Conservation (phyloP, 2,888 invertebrate species). For the Sinelater perroti region DNA sequence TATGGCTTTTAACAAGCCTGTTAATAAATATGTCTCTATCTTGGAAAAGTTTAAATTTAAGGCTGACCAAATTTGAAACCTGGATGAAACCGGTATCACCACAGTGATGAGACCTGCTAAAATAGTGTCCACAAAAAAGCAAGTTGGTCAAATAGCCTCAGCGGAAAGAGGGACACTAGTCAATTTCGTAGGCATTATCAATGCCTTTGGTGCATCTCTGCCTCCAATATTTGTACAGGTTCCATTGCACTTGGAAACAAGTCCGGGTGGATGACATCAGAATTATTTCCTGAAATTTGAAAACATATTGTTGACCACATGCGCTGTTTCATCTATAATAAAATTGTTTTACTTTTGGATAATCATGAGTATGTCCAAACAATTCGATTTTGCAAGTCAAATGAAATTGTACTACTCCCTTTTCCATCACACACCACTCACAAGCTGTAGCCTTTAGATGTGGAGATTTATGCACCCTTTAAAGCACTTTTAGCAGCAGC, state of each 20-base stretch:
- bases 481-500: no score
- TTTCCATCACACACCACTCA: no score
- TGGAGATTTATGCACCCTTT: no score
- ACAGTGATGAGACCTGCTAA: slow-evolving; percentile 40
- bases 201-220: slow-evolving; percentile 48
- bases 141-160: slow-evolving; percentile 53
- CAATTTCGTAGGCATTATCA: slow-evolving; percentile 51
- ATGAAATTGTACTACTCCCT: no score
- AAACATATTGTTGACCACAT: slow-evolving; percentile 50
- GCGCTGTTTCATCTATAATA: no score
- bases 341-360: no score
- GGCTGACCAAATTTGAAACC: slow-evolving; percentile 15
- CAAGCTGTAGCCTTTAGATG: no score
- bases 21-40: no score
- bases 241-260: slow-evolving; percentile 45
- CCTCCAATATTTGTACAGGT: slow-evolving; percentile 51
- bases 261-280: slow-evolving; percentile 48
- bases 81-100: slow-evolving; percentile 31
- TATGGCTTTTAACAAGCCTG: no score
- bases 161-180: slow-evolving; percentile 54
- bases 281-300: slow-evolving; percentile 46
- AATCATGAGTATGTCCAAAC: no score
- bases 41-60: slow-evolving; percentile 15
- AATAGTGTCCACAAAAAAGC: slow-evolving; percentile 45
- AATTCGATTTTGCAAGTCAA: no score